These are phyloP conservation scores for Abscondita cerata DNA, from an alignment of 2,888 invertebrate species.

Conservation along the genomic window DNA sequence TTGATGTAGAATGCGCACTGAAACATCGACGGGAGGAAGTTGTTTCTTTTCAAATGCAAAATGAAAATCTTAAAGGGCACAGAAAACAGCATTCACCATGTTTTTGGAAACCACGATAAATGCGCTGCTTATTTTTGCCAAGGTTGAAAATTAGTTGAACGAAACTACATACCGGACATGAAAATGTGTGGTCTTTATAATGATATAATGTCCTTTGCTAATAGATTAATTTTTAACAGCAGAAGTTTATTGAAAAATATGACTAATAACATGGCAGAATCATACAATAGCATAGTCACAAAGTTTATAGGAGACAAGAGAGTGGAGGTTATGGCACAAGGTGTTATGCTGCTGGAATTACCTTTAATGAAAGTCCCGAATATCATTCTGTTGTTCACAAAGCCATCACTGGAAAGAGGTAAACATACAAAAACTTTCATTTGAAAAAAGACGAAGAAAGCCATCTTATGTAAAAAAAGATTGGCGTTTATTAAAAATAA, in stretches of 20 bases:
- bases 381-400: too few species aligned
- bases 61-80: neutral
- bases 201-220: neutral
- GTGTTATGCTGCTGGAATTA: neutral
- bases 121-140: conserved; percentile 1
- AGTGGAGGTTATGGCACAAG: neutral
- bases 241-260: neutral
- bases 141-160: neutral
- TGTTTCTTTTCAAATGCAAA: too few species aligned
- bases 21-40: neutral
- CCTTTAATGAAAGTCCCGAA: too few species aligned
- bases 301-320: neutral
- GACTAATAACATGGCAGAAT: neutral
- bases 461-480: too few species aligned
- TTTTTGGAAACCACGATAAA: neutral
- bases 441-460: too few species aligned
- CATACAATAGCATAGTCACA: neutral
- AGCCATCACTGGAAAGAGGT: too few species aligned
- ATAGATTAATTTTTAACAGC: too few species aligned
- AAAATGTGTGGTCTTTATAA: neutral
- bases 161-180: neutral
- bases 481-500: too few species aligned
- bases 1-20: neutral
- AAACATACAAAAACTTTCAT: too few species aligned
- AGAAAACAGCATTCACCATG: neutral